A percentile compares a stretch with the other conserved stretches of the same genome.
These are phyloP conservation scores for Poecilia gillii DNA, from an alignment of 2,797 vertebrate genomes.

Conservation along the genomic window DNA sequence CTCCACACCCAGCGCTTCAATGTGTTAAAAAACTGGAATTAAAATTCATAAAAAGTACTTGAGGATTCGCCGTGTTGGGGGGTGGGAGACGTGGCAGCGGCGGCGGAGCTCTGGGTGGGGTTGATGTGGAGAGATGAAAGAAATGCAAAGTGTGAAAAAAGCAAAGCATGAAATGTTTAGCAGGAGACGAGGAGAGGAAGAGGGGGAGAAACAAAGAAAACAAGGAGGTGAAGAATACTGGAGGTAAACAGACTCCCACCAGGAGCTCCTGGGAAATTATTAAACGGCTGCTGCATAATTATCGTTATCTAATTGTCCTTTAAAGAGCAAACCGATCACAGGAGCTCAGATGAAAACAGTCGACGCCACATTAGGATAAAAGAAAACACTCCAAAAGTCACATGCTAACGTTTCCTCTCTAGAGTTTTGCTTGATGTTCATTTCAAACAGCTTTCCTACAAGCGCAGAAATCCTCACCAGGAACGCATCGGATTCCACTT, in stretches of 20 bases:
- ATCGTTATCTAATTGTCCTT: slow-evolving; percentile 55
- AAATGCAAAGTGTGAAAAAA: slow-evolving; percentile 55
- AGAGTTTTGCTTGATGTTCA: slow-evolving; percentile 2
- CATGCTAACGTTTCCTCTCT: neutral
- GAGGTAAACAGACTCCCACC: slow-evolving; percentile 55
- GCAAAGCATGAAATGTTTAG: slow-evolving; percentile 27
- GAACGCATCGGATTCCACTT: slow-evolving; percentile 61
- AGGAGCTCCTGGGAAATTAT: slow-evolving; percentile 54
- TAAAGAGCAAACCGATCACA: slow-evolving; percentile 57
- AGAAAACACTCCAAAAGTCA: slow-evolving; percentile 15
- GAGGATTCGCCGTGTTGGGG: slow-evolving; percentile 25
- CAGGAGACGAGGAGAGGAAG: slow-evolving; percentile 5
- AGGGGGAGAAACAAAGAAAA: slow-evolving; percentile 56
- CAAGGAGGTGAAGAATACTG: slow-evolving; percentile 42
- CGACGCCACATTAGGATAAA: slow-evolving; percentile 11
- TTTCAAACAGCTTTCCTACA: slow-evolving; percentile 9
- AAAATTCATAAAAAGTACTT: slow-evolving; percentile 38
- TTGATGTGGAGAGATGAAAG: slow-evolving; percentile 68
- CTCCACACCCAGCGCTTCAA: slow-evolving; percentile 11
- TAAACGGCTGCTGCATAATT: slow-evolving; percentile 67
- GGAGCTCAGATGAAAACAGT: slow-evolving; percentile 23
- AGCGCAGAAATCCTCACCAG: slow-evolving; percentile 13
- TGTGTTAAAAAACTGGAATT: slow-evolving; percentile 24
- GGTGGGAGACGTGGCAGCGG: slow-evolving; percentile 17
- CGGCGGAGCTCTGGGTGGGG: slow-evolving; percentile 30